Percentiles rank a stretch among this genome's conserved stretches.
Conservation (phyloP, 53 echinoderm and acorn worm genomes). For the Echinometra lucunter region DNA sequence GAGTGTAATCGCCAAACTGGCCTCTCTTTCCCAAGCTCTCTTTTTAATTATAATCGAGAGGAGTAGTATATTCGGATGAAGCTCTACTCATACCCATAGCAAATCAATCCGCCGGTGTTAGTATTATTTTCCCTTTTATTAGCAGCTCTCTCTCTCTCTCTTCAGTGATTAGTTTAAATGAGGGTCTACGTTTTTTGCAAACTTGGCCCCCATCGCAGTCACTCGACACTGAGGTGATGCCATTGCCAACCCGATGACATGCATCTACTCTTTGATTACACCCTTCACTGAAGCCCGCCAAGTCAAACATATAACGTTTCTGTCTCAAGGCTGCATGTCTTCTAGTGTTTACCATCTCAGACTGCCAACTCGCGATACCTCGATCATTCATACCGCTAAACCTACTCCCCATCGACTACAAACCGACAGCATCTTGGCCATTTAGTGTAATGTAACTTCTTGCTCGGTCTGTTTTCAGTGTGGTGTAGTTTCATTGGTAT, state of each 20-base stretch:
- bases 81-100: background rate
- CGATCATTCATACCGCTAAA: no score
- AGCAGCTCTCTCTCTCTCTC: background rate
- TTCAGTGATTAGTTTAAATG: background rate
- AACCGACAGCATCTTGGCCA: no score
- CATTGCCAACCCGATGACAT: background rate
- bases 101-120: background rate
- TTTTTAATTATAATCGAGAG: background rate
- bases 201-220: background rate
- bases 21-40: background rate
- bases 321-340: slow-evolving; percentile 35
- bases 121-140: background rate
- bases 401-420: no score
- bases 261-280: slow-evolving; percentile 29
- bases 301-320: slow-evolving; percentile 64
- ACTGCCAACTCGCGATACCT: no score
- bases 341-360: slow-evolving; percentile 43
- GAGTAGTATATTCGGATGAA: background rate
- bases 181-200: background rate
- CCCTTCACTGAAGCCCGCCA: slow-evolving; percentile 54
- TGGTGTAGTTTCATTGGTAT: no score
- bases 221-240: background rate
- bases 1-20: background rate
- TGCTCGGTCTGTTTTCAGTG: no score
- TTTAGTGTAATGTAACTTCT: no score